Percentiles rank a stretch among this genome's conserved stretches.
Evolutionary conservation across 2,888 invertebrate species (phyloP).

Genomic region (Ferdinandea cuprea): DNA sequence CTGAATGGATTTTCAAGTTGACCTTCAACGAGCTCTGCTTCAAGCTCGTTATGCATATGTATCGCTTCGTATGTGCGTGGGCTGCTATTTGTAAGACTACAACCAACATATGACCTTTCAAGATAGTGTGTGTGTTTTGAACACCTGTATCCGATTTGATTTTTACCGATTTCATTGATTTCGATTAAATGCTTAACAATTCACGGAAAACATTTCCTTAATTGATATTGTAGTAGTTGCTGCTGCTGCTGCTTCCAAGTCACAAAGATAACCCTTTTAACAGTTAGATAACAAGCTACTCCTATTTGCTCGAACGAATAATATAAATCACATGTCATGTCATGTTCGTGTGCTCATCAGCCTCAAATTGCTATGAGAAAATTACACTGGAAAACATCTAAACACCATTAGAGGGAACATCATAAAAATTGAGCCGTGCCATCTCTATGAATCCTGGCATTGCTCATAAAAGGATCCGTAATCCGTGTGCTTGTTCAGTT

Average conservation of each 20-base stretch:
- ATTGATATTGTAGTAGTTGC: too few species aligned
- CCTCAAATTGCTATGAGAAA: conserved; percentile 28
- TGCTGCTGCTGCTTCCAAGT: too few species aligned
- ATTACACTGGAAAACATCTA: conserved; percentile 52
- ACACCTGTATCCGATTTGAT: too few species aligned
- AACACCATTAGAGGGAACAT: conserved; percentile 62
- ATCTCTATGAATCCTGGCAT: background rate
- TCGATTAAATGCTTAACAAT: too few species aligned
- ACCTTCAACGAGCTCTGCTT: background rate
- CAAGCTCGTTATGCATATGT: background rate
- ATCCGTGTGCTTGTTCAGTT: background rate
- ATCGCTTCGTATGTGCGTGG: background rate
- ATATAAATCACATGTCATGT: conserved; percentile 23
- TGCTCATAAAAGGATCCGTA: conserved; percentile 53
- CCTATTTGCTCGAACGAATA: background rate
- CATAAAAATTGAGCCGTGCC: background rate
- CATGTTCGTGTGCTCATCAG: conserved; percentile 4
- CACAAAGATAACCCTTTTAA: too few species aligned
- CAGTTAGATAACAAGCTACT: background rate
- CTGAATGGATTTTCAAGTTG: background rate
- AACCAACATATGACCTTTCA: too few species aligned
- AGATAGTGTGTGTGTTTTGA: too few species aligned
- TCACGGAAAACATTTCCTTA: too few species aligned
- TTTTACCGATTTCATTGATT: too few species aligned
- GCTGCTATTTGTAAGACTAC: too few species aligned